These are phyloP conservation scores for Poeciliopsis turneri DNA, from an alignment of 2,797 vertebrate species.

Conservation along the genomic window DNA sequence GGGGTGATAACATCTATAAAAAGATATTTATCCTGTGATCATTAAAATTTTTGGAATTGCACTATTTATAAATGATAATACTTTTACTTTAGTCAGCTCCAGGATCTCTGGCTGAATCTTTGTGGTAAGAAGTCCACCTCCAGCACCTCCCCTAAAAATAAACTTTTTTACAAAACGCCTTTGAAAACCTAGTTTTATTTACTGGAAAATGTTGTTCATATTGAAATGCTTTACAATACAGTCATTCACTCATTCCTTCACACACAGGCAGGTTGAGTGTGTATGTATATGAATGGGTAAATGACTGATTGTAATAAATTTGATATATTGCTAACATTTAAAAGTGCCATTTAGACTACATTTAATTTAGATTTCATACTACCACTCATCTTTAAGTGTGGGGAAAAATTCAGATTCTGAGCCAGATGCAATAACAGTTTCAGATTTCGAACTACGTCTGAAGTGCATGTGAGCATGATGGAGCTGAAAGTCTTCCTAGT, in stretches of 20 bases:
- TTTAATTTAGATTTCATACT: neutral
- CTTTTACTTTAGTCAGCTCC: neutral
- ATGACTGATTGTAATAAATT: neutral
- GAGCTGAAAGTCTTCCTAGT: constrained; percentile 86
- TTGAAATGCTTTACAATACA: neutral
- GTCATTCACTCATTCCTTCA: neutral
- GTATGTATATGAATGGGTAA: neutral
- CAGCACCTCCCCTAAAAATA: neutral
- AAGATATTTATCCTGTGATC: neutral
- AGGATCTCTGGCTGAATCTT: neutral
- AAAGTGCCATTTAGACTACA: neutral
- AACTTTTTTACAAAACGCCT: neutral
- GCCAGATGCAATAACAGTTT: neutral
- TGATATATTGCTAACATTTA: neutral
- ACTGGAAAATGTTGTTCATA: neutral
- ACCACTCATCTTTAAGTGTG: neutral
- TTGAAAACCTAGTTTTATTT: neutral
- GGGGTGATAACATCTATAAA: neutral
- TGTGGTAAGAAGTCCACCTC: neutral
- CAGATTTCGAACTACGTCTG: neutral
- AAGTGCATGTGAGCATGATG: neutral
- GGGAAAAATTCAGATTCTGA: neutral
- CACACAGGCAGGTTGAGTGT: neutral
- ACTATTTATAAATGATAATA: neutral
- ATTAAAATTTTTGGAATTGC: neutral